phyloP scores from a whole-genome alignment of 2,113 vertebrate species.

The Sander lucioperca region DNA sequence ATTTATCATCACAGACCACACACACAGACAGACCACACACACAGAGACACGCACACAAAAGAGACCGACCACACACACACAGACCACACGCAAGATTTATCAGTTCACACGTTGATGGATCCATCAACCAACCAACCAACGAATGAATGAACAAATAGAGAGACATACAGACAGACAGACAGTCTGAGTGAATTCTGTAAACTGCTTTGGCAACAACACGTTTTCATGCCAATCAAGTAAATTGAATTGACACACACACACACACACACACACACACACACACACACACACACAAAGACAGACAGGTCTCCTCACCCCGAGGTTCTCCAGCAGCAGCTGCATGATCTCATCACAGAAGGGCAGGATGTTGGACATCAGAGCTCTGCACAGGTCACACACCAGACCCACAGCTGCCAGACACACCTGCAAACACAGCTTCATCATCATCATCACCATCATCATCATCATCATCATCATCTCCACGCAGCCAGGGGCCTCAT shows the following conservation, averaged over 20 bases:
- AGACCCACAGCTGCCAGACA: slow-evolving; percentile 96
- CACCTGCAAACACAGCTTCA: slow-evolving; percentile 84
- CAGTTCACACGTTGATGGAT: no score
- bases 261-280: neutral
- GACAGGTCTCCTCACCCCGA: slow-evolving; percentile 88
- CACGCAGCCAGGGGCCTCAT: neutral
- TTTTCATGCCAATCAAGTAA: no score
- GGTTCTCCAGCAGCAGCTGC: slow-evolving; percentile 97
- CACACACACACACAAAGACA: neutral
- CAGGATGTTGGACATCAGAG: slow-evolving; percentile 95
- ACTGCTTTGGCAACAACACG: no score
- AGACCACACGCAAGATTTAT: neutral
- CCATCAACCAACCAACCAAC: no score
- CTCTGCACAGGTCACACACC: slow-evolving; percentile 95
- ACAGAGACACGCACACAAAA: no score
- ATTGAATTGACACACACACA: neutral
- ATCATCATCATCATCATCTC: no score
- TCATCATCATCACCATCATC: no score
- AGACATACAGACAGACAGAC: no score
- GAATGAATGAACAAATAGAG: no score
- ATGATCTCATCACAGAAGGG: slow-evolving; percentile 98
- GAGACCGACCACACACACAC: slow-evolving; percentile 7
- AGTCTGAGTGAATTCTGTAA: no score
- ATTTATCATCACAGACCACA: slow-evolving; percentile 32
- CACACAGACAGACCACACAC: slow-evolving; percentile 9